These are phyloP conservation scores for Paratilapia polleni DNA, from an alignment of 2,113 vertebrate species.

Conservation along the genomic window DNA sequence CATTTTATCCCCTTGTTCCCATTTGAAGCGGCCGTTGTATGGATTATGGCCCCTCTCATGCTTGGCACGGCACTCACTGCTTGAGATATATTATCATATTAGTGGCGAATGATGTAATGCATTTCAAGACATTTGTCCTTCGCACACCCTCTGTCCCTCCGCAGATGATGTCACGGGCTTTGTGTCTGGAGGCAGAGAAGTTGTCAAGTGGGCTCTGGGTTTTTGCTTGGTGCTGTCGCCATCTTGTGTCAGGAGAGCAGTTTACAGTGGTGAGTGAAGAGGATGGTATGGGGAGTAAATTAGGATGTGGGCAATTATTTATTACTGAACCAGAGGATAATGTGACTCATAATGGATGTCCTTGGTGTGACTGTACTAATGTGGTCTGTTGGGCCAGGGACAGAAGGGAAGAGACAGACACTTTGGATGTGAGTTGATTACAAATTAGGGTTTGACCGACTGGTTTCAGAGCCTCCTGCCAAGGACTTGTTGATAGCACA, in stretches of 20 bases:
- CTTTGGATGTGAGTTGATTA: constrained; percentile 40
- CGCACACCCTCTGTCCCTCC: constrained; percentile 74
- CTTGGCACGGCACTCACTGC: constrained; percentile 51
- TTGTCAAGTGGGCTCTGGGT: neutral
- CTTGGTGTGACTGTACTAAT: constrained; percentile 39
- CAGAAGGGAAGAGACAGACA: constrained; percentile 39
- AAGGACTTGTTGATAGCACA: neutral
- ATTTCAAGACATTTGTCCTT: constrained; percentile 78
- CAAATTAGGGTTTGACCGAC: constrained; percentile 32
- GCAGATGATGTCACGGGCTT: constrained; percentile 72
- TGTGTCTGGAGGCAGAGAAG: constrained; percentile 50
- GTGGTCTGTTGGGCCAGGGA: constrained; percentile 49
- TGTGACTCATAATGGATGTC: constrained; percentile 56
- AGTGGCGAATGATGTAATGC: constrained; percentile 76
- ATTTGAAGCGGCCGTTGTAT: constrained; percentile 51
- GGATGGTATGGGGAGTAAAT: neutral
- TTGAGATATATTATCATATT: constrained; percentile 76
- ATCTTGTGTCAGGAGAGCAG: constrained; percentile 46
- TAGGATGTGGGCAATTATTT: constrained; percentile 45
- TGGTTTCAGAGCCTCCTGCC: neutral
- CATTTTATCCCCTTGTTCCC: constrained; percentile 64
- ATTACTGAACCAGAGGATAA: constrained; percentile 32
- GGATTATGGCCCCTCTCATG: constrained; percentile 72
- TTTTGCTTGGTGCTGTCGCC: constrained; percentile 31
- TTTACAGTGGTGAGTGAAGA: neutral